Base-by-base conservation (phyloP, 2,888 invertebrate genomes). In the Margaritifera margaritifera region DNA sequence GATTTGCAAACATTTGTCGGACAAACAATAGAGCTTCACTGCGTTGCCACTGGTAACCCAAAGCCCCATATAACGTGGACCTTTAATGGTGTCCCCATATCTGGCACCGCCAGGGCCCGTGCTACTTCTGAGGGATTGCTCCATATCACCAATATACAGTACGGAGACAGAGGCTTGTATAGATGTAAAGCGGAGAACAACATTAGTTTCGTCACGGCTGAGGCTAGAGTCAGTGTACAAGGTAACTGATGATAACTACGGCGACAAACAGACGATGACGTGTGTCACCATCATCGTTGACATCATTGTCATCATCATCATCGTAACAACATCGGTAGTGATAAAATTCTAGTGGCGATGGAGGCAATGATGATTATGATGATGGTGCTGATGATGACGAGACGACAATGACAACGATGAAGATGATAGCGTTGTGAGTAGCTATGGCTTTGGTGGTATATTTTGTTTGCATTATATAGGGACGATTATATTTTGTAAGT, bases 11-110 rank as follows among this genome's bases (percentile, higher is more conserved):
- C 93, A 6, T 91, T 92, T 81, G 90, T 92, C 60, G 95, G 95
- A 25, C 91, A 91, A 67, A 91, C 92, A 62, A 92, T 93, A 22
- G 91, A 92, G 63, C 90, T 96, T 69, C 91, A 92, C 77, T 98
- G 98, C 88, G 92, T 92, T 66, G 95, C 94, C 22, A 93, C 93
- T 73, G 96, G 95, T 54, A 91, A 92, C 24, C 96, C 97, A 0
- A 86, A 90, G 57, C 96, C 97, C 0, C 89, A 90, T 27, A 92
- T 97, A 55, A 92, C 92, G 57, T 98, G 98, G 97, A 94, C 92
- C 85, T 93, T 93, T 84, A 93, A 95, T 85, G 94, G 86, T 65
- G 77, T 76, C 66, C 31, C 31, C 6, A 31, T 31, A 31, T 69
- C 78, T 25, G 72, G 88, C 4, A 68, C 77, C 92, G 70, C 90